Evolutionary conservation across 53 echinoderm and acorn worm species (phyloP), one percentile per base, ranked within the genome.

Genomic region (Henricia sp.): DNA sequence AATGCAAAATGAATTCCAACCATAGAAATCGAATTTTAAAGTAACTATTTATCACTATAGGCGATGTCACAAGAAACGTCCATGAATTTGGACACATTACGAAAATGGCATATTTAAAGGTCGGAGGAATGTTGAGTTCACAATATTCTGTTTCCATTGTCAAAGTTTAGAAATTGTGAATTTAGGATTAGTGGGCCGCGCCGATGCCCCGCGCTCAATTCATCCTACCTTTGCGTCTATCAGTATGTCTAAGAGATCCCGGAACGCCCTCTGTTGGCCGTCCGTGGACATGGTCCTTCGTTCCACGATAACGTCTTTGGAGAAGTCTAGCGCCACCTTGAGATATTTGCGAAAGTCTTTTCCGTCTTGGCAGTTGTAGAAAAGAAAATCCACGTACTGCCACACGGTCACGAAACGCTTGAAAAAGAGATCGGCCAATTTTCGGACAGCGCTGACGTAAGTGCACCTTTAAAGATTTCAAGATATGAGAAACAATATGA

Each of bases 211-310:
- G n/a, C n/a, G n/a, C n/a, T n/a, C n/a, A n/a, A n/a, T n/a, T n/a
- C n/a, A n/a, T n/a, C 66, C 27, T 46, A 88, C 88, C 65, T 65
- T 41, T 3, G 88, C 88, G 63, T 82, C 82, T n/a, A 88, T 62
- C 35, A 88, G 20, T 3, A 88, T 88, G 27, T 88, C 88, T 83
- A 88, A 58, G n/a, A 88, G 63, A 34, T 88, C 88, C 6, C 71
- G 71, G 64, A 71, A 82, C 72, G 59, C 63, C 71, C 88, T 71
- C 60, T 71, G 28, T 63, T 52, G 58, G 3, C 50, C 37, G 12
- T 27, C 53, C 50, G 60, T 51, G 0, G 30, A 17, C 27, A 34
- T 25, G 1, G 11, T 40, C 44, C 50, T 41, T 10, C 88, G 50
- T 29, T 88, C n/a, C 50, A 35, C 46, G 24, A 88, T 82, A n/a